phyloP scores from a whole-genome alignment of 2,113 vertebrate species.

The Engystomops pustulosus region DNA sequence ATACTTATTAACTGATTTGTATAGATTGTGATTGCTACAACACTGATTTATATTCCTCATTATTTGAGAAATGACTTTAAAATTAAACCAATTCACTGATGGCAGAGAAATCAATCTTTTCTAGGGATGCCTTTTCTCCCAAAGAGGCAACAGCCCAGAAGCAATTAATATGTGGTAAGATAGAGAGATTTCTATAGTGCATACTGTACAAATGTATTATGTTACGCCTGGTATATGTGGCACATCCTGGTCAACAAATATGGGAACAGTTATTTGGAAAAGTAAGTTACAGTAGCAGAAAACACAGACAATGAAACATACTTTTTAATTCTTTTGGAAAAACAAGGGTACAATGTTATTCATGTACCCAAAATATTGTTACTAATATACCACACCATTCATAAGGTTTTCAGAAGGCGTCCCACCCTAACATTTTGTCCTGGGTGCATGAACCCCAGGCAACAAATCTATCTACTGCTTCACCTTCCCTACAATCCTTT shows the following conservation, averaged over 20 bases:
- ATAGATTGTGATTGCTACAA: not conserved
- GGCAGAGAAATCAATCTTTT: not conserved
- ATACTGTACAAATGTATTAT: not conserved
- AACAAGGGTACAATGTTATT: not conserved
- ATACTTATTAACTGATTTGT: not conserved
- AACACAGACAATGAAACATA: no score
- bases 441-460: no score
- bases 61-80: not conserved
- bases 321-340: not conserved
- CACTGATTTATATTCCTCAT: slow-evolving; percentile 3
- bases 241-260: not conserved
- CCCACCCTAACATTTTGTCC: no score
- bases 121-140: not conserved
- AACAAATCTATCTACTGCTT: no score
- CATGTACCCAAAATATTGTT: no score
- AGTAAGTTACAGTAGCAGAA: no score
- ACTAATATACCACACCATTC: no score
- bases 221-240: not conserved
- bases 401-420: no score
- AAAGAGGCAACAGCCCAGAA: not conserved
- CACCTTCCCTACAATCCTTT: no score
- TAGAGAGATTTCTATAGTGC: not conserved
- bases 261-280: not conserved
- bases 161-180: not conserved
- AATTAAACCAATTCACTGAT: not conserved